A percentile compares a stretch with the other conserved stretches of the same genome.
Conservation (phyloP, 2,888 invertebrate genomes). For the Exephanes ischioxanthus region DNA sequence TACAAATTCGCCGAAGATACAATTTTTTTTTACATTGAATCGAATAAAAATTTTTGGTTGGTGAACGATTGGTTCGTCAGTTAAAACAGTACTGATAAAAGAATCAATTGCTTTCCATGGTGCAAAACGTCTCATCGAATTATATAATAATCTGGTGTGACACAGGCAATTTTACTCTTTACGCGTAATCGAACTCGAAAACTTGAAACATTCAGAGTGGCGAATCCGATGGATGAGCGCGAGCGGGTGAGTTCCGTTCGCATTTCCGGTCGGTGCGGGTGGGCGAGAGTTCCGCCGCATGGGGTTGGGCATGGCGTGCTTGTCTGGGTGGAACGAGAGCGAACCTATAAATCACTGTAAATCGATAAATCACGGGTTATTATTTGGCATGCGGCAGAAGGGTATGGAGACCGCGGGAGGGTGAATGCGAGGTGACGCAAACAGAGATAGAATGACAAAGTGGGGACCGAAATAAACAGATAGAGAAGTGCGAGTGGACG, state of each 20-base stretch:
- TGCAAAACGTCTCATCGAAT: neutral
- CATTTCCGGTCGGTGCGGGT: conserved; percentile 51
- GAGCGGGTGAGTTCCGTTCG: conserved; percentile 52
- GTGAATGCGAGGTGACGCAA: conserved; percentile 42
- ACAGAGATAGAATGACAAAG: conserved; percentile 33
- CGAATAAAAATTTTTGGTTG: too few species aligned
- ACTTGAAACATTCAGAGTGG: conserved; percentile 32
- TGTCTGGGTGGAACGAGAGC: conserved; percentile 54
- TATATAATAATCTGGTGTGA: conserved; percentile 5
- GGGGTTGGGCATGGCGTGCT: conserved; percentile 24
- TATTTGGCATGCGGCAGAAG: conserved; percentile 68
- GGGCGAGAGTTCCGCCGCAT: conserved; percentile 45
- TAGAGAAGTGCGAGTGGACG: conserved; percentile 17
- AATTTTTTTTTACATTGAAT: neutral
- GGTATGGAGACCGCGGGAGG: conserved; percentile 46
- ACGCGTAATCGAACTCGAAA: conserved; percentile 57
- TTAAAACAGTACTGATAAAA: too few species aligned
- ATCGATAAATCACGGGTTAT: conserved; percentile 78
- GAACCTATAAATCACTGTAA: conserved; percentile 72
- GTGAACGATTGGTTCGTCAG: too few species aligned
- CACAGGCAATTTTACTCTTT: conserved; percentile 12
- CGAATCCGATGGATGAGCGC: conserved; percentile 39
- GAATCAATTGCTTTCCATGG: too few species aligned
- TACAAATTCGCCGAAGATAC: neutral
- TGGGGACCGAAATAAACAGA: conserved; percentile 12